Percentiles rank a stretch among this genome's conserved stretches.
phyloP scores from a whole-genome alignment of 2,888 invertebrate species.

The Trissolcus brochymenae region DNA sequence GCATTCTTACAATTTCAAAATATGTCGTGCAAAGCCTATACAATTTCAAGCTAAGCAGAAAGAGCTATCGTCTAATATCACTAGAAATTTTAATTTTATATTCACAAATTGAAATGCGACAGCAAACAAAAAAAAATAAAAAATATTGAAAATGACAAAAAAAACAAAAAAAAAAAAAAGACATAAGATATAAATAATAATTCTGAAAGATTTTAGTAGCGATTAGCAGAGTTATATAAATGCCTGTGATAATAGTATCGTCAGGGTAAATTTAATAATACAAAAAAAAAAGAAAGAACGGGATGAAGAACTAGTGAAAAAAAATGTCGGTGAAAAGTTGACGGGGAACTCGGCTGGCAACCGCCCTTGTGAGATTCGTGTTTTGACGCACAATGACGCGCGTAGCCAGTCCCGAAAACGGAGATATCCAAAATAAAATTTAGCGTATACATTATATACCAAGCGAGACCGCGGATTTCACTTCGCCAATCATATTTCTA shows the following conservation, averaged over 20 bases:
- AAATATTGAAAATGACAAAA: slow-evolving; percentile 58
- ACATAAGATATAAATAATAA: slow-evolving; percentile 48
- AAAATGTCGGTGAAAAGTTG: slow-evolving; percentile 2
- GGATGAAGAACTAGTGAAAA: slow-evolving; percentile 21
- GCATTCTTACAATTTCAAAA: slow-evolving; percentile 46
- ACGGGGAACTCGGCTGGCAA: slow-evolving; percentile 45
- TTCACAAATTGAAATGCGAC: slow-evolving; percentile 53
- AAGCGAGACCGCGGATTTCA: slow-evolving; percentile 63
- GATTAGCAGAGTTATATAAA: slow-evolving; percentile 77
- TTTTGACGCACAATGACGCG: slow-evolving; percentile 57
- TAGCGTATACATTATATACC: slow-evolving; percentile 32
- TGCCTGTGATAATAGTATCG: slow-evolving; percentile 85
- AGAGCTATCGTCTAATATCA: slow-evolving; percentile 71
- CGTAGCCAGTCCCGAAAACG: slow-evolving; percentile 29
- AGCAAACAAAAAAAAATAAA: slow-evolving; percentile 46
- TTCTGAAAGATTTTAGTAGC: slow-evolving; percentile 73
- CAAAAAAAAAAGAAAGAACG: slow-evolving; percentile 20
- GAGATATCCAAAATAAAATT: slow-evolving; percentile 57
- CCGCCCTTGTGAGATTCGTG: slow-evolving; percentile 37
- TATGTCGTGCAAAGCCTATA: slow-evolving; percentile 64
- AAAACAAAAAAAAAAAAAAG: slow-evolving; percentile 60
- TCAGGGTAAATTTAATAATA: slow-evolving; percentile 77
- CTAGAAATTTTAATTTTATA: slow-evolving; percentile 73
- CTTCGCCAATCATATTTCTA: slow-evolving; percentile 65
- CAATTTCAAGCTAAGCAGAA: slow-evolving; percentile 68